Conservation (phyloP, 2,797 vertebrate genomes). For the Acipenser ruthenus region DNA sequence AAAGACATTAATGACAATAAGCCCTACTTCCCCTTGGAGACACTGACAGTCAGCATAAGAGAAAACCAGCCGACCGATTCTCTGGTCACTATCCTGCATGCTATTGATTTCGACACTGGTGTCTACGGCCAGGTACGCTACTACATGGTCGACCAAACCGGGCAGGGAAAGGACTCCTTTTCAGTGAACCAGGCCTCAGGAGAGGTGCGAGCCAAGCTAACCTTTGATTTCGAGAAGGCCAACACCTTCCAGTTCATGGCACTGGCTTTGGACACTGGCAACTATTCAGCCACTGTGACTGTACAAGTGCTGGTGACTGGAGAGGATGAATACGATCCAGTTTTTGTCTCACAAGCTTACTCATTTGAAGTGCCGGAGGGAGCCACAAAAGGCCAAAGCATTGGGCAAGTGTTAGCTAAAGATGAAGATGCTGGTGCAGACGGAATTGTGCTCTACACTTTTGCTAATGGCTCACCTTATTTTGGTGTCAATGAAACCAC, state of each 20-base stretch:
- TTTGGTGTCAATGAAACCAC: constrained; percentile 90
- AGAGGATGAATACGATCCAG: constrained; percentile 90
- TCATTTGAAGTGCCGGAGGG: constrained; percentile 85
- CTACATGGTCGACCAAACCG: constrained; percentile 59
- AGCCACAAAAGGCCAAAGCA: constrained; percentile 78
- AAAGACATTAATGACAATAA: constrained; percentile 90
- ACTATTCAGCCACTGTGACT: constrained; percentile 85
- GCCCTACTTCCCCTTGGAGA: constrained; percentile 80
- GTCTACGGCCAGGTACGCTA: constrained; percentile 79
- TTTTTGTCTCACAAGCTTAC: constrained; percentile 74
- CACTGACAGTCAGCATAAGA: constrained; percentile 75
- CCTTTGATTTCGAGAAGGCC: constrained; percentile 86
- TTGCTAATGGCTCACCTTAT: constrained; percentile 71
- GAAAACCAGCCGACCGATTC: constrained; percentile 88
- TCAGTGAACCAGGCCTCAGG: constrained; percentile 73
- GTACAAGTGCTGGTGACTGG: constrained; percentile 86
- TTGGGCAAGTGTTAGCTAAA: constrained; percentile 80
- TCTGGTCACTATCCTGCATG: constrained; percentile 78
- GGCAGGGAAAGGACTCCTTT: constrained; percentile 62
- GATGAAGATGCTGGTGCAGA: constrained; percentile 90
- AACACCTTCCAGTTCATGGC: constrained; percentile 81
- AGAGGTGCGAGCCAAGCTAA: constrained; percentile 69
- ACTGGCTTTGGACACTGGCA: constrained; percentile 77
- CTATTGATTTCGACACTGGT: constrained; percentile 77
- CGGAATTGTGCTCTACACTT: constrained; percentile 82